Percentiles rank a stretch among this genome's conserved stretches.
phyloP scores from a whole-genome alignment of 2,888 invertebrate genomes.

The Drosophila suboccidentalis region DNA sequence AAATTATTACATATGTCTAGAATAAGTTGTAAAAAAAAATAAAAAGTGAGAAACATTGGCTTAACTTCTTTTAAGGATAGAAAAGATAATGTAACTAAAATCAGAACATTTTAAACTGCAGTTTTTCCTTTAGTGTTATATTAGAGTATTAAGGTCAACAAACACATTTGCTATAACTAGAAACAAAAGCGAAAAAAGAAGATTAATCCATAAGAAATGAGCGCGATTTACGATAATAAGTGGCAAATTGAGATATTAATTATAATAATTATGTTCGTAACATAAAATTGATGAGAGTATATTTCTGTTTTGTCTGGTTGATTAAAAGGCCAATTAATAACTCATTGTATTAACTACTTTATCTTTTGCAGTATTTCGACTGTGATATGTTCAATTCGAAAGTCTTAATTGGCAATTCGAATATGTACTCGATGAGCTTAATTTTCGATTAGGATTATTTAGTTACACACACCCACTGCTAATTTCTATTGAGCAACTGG shows the following conservation, averaged over 20 bases:
- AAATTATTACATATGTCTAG: no score
- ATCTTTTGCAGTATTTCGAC: constrained; percentile 37
- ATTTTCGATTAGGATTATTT: constrained; percentile 61
- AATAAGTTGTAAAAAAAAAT: no score
- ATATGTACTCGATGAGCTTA: constrained; percentile 56
- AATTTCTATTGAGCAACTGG: constrained; percentile 26
- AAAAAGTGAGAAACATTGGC: no score
- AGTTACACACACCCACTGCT: constrained; percentile 48
- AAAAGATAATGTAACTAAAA: no score
- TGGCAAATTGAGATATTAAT: background rate
- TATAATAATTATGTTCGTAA: background rate
- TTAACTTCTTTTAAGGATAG: no score
- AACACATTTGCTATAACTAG: background rate
- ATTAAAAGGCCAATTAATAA: constrained; percentile 24
- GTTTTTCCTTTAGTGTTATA: no score
- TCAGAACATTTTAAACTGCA: no score
- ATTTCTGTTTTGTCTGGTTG: background rate
- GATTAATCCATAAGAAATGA: background rate
- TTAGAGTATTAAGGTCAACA: background rate
- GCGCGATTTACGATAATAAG: background rate
- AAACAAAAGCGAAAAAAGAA: background rate
- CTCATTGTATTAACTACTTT: constrained; percentile 43
- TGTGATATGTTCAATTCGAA: constrained; percentile 42
- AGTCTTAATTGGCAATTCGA: constrained; percentile 52
- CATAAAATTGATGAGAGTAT: no score